These are phyloP conservation scores for Pelodytes ibericus DNA, from an alignment of 2,797 vertebrate species.

Conservation along the genomic window DNA sequence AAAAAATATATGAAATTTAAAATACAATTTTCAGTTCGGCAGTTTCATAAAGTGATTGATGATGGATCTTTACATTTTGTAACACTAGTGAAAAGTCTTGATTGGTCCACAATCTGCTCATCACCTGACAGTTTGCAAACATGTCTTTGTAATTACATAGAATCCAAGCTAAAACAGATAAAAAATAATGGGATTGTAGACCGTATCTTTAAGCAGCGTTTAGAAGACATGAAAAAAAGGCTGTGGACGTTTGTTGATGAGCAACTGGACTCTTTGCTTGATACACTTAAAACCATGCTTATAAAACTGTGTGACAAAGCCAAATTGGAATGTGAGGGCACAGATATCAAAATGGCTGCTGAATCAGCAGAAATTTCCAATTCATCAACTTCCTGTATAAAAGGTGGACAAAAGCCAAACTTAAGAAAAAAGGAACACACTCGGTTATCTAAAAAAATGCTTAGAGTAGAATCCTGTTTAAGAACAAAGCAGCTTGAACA, in stretches of 20 bases:
- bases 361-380: not conserved
- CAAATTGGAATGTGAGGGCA: slow-evolving; percentile 59
- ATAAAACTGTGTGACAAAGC: slow-evolving; percentile 72
- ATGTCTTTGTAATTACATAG: slow-evolving; percentile 81
- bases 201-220: slow-evolving; percentile 90
- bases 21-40: slow-evolving; percentile 85
- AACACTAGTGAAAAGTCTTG: slow-evolving; percentile 82
- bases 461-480: not conserved
- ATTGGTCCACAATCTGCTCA: slow-evolving; percentile 80
- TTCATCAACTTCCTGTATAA: slow-evolving; percentile 46
- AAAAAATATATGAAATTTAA: slow-evolving; percentile 98
- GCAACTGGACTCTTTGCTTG: slow-evolving; percentile 90
- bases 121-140: slow-evolving; percentile 76
- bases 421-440: slow-evolving; percentile 60
- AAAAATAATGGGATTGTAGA: slow-evolving; percentile 90
- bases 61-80: slow-evolving; percentile 86
- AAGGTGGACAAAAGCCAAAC: slow-evolving; percentile 60
- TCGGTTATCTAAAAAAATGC: slow-evolving; percentile 51
- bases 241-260: slow-evolving; percentile 94
- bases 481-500: not conserved
- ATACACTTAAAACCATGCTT: slow-evolving; percentile 77
- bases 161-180: slow-evolving; percentile 81
- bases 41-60: slow-evolving; percentile 89
- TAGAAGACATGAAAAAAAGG: slow-evolving; percentile 89
- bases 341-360: slow-evolving; percentile 61